phyloP scores from a whole-genome alignment of 2,888 invertebrate genomes.

The Lydus trimaculatus region DNA sequence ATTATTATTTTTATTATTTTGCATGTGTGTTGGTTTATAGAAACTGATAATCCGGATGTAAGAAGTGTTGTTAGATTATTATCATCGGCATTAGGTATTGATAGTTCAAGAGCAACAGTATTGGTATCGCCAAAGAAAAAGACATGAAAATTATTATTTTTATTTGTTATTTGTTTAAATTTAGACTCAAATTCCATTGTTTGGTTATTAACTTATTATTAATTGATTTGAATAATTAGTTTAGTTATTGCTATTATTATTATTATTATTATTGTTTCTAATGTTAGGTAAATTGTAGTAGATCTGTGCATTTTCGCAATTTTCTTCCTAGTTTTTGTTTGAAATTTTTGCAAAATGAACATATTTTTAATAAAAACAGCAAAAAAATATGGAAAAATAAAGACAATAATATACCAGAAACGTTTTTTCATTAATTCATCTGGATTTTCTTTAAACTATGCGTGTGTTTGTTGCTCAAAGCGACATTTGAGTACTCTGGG shows the following conservation, averaged over 20 bases:
- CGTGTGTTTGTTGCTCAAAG: too few species aligned
- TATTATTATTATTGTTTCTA: not conserved
- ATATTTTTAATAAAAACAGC: too few species aligned
- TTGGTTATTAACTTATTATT: not conserved
- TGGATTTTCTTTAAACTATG: too few species aligned
- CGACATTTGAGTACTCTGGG: too few species aligned
- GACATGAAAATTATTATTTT: slow-evolving; percentile 15
- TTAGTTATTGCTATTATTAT: too few species aligned
- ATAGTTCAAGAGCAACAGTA: slow-evolving; percentile 50
- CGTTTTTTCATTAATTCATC: too few species aligned
- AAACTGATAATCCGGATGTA: slow-evolving; percentile 75
- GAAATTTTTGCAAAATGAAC: too few species aligned
- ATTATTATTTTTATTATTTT: not conserved
- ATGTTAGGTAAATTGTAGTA: not conserved
- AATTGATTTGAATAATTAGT: too few species aligned
- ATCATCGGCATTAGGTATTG: slow-evolving; percentile 78
- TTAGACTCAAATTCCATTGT: not conserved
- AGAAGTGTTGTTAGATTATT: slow-evolving; percentile 82
- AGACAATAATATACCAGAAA: too few species aligned
- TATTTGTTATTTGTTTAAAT: not conserved
- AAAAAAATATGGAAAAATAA: not conserved
- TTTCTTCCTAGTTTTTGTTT: too few species aligned
- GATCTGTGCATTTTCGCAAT: too few species aligned
- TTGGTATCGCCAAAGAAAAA: slow-evolving; percentile 50
- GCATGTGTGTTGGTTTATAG: slow-evolving; percentile 59